Conservation (phyloP, 2,888 invertebrate genomes). For the Phoronis australis region DNA sequence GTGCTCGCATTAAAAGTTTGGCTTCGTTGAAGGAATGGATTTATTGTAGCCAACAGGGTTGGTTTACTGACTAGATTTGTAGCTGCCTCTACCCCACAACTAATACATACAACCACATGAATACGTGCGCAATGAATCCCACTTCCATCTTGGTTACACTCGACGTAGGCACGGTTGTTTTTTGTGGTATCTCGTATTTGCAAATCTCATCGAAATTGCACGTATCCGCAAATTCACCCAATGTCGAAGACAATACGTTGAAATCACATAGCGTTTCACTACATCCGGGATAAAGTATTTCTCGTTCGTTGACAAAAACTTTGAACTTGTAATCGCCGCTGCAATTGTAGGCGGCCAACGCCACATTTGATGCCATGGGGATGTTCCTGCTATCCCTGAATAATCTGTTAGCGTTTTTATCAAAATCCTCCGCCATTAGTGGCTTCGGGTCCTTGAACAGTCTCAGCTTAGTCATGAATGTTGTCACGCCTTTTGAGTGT, state of each 20-base stretch:
- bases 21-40: too few relatives aligned
- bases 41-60: too few relatives aligned
- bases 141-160: too few relatives aligned
- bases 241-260: neutral
- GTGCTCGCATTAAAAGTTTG: too few relatives aligned
- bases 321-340: neutral
- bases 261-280: neutral
- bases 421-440: neutral
- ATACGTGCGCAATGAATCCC: too few relatives aligned
- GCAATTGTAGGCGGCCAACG: conserved; percentile 2
- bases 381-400: neutral
- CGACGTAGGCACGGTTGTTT: too few relatives aligned
- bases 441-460: neutral
- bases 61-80: too few relatives aligned
- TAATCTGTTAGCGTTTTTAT: neutral
- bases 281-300: neutral
- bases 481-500: neutral
- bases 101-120: too few relatives aligned
- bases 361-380: neutral
- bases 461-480: neutral
- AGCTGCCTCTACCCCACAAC: too few relatives aligned
- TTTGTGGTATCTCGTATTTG: too few relatives aligned
- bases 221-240: neutral
- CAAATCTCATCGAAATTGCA: neutral
- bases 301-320: neutral